Evolutionary conservation across 2,113 vertebrate species (phyloP).

Genomic region (Paratilapia polleni): DNA sequence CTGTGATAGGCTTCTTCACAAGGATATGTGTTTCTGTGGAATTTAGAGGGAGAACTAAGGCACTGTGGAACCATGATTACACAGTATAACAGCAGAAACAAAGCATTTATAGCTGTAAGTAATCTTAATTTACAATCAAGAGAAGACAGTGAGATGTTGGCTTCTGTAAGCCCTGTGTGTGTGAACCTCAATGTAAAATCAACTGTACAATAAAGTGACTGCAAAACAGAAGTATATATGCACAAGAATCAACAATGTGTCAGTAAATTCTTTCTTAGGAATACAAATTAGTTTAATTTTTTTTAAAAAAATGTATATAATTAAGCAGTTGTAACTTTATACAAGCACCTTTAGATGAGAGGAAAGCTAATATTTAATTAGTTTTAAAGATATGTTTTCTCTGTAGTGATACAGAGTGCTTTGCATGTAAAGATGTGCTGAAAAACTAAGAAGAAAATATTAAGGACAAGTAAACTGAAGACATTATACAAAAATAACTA

Average conservation of each 20-base stretch:
- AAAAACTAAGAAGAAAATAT: background rate
- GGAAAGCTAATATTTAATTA: background rate
- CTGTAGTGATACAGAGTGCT: background rate
- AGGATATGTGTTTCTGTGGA: background rate
- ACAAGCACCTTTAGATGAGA: background rate
- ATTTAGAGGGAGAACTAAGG: too few species aligned
- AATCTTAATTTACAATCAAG: background rate
- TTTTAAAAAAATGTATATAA: too few species aligned
- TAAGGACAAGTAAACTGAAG: background rate
- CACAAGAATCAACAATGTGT: background rate
- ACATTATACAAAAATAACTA: background rate
- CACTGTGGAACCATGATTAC: too few species aligned
- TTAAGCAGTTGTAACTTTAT: background rate
- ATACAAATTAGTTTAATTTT: background rate
- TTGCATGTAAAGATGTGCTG: background rate
- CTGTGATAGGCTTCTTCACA: too few species aligned
- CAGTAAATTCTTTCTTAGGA: background rate
- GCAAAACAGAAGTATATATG: background rate
- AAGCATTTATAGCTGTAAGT: background rate
- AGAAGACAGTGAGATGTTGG: background rate
- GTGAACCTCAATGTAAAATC: background rate
- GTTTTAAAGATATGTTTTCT: background rate
- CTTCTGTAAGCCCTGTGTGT: background rate
- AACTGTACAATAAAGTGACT: background rate
- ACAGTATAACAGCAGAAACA: background rate